Conservation (phyloP, 2,888 invertebrate species). For the Cantharis rustica region DNA sequence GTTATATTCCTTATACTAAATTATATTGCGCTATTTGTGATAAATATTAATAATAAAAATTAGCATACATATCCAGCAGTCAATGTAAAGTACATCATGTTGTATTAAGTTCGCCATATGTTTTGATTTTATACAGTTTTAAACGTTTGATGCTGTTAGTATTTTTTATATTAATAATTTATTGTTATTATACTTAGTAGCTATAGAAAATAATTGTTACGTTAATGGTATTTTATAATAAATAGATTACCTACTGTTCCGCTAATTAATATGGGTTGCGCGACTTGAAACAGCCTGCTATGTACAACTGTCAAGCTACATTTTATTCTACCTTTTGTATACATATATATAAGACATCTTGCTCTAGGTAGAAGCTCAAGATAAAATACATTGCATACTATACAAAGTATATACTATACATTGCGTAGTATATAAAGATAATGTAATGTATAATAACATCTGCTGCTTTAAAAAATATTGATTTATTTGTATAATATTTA, state of each 20-base stretch:
- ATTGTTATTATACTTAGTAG: background rate
- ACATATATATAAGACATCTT: too few species aligned
- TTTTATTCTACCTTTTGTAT: background rate
- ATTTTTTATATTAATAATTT: background rate
- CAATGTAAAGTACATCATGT: background rate
- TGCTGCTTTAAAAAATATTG: too few species aligned
- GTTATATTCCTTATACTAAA: too few species aligned
- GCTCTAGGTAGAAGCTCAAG: too few species aligned
- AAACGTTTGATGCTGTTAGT: background rate
- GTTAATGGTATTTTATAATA: background rate
- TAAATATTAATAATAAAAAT: background rate
- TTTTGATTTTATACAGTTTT: conserved; percentile 1
- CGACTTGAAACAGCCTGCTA: background rate
- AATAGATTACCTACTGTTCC: conserved; percentile 8
- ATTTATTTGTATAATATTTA: too few species aligned
- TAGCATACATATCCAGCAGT: background rate
- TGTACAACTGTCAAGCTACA: background rate
- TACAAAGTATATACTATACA: too few species aligned
- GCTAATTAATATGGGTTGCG: conserved; percentile 1
- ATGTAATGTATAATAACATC: too few species aligned
- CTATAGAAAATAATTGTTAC: background rate
- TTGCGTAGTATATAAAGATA: too few species aligned
- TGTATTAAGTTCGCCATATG: conserved; percentile 2
- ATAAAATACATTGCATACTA: too few species aligned
- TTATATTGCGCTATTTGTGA: background rate